Percentiles rank a stretch among this genome's conserved stretches.
Evolutionary conservation across 2,888 invertebrate species (phyloP).

Genomic region (Campoplex nolae): DNA sequence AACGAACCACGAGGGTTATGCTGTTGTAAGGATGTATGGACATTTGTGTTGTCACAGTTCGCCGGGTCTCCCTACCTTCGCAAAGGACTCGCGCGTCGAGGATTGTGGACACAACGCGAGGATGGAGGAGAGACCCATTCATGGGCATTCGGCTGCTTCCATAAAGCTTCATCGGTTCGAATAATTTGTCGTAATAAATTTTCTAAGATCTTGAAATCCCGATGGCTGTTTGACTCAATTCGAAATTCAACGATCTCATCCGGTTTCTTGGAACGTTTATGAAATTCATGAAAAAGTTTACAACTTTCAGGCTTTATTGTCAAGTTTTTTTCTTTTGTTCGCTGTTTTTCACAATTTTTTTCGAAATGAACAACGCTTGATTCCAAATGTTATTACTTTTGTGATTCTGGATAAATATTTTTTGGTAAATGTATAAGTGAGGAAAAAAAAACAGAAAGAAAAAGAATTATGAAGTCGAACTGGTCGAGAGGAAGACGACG

Average conservation of each 20-base stretch:
- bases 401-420: not conserved
- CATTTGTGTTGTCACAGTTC: slow-evolving; percentile 47
- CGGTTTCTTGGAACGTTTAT: not conserved
- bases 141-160: slow-evolving; percentile 8
- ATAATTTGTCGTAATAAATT: slow-evolving; percentile 10
- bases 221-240: not conserved
- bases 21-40: slow-evolving; percentile 56
- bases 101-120: slow-evolving; percentile 11
- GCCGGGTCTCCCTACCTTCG: slow-evolving; percentile 12
- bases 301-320: no score
- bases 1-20: slow-evolving; percentile 17
- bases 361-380: no score
- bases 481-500: slow-evolving; percentile 30
- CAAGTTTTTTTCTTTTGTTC: no score
- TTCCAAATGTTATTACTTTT: no score
- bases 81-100: slow-evolving; percentile 23
- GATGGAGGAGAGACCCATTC: slow-evolving; percentile 21
- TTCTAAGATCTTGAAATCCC: slow-evolving; percentile 17
- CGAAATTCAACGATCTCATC: not conserved
- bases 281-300: no score
- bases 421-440: not conserved
- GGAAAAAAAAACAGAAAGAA: not conserved
- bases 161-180: not conserved
- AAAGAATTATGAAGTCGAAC: not conserved
- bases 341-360: no score